Conservation (phyloP, 2,797 vertebrate species). For the Fringilla coelebs region DNA sequence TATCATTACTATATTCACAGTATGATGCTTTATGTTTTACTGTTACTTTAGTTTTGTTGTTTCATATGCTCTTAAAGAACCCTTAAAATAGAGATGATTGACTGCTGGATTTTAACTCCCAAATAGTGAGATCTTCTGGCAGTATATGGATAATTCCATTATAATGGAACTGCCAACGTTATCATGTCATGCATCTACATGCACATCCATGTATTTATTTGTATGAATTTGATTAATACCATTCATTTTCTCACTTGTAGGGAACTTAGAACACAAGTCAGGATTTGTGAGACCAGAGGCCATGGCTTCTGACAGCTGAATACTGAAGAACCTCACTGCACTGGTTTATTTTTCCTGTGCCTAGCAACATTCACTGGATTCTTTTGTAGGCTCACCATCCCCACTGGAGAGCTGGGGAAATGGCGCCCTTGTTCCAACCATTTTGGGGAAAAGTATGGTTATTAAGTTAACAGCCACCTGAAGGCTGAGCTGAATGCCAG, state of each 20-base stretch:
- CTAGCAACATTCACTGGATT: not conserved
- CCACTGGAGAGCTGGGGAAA: not conserved
- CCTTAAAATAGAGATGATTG: not conserved
- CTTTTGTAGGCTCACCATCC: not conserved
- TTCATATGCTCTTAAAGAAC: not conserved
- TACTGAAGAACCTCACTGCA: not conserved
- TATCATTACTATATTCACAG: not conserved
- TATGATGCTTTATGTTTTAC: not conserved
- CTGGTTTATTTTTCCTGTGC: not conserved
- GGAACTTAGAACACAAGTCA: not conserved
- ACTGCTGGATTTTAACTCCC: not conserved
- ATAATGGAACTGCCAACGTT: not conserved
- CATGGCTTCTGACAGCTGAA: not conserved
- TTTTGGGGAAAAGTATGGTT: not conserved
- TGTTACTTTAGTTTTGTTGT: not conserved
- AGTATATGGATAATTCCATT: not conserved
- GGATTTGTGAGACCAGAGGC: not conserved
- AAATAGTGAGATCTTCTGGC: not conserved
- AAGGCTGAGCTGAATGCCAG: not conserved
- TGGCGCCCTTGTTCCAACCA: not conserved
- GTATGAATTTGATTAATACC: not conserved
- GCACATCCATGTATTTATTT: not conserved
- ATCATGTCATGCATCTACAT: not conserved
- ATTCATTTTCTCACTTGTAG: not conserved
- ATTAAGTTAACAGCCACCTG: not conserved